Base-by-base conservation (phyloP, 2,113 vertebrate species). In the Malurus cyaneus region DNA sequence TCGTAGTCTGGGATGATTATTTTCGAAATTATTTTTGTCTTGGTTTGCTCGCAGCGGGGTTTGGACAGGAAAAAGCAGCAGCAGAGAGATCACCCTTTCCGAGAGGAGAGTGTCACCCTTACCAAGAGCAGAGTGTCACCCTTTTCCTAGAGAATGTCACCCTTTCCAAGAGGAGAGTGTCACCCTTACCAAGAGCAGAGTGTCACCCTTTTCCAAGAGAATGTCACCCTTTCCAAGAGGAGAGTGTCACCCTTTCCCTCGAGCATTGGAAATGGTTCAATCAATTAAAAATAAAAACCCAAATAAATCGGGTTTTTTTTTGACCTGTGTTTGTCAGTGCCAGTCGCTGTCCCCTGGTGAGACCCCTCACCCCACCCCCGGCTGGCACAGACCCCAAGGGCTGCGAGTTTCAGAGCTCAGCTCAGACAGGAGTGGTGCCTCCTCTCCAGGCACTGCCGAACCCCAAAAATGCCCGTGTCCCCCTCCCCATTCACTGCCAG, bases 211-310 rank as follows among this genome's bases (percentile, higher is more conserved):
- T 17, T 36, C 9, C 36, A 36, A 36, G 36, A 36, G 36, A 36
- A 36, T 36, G 36, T 36, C 36, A 36, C 36, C 36, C 36, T 36
- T 36, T 28, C 84, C 73, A 6, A 5, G 28, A 12, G 59, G 28
- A n/a, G 4, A 29, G 13, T 36, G 29, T 8, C 50, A 9, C 36
- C 34, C 12, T 31, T 54, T 13, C 14, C 29, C 80, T 32, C 2
- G 6, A 8, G 12, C 0, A 0, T 3, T 8, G 39, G 1, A 26
- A 21, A 18, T 16, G 36, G 36, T 24, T 54, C 49, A 6, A 17
- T n/a, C 9, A 1, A 13, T 3, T 17, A n/a, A 28, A 5, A 59
- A 2, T 17, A 29, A 28, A 5, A 59, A 2, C 0, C 12, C 47
- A 5, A 17, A 50, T 29, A 39, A 39, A 39, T 39, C 39, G 39